Evolutionary conservation across 64 coral and sea anemone genomes (phyloP).

Genomic region (Montipora efflorescens): DNA sequence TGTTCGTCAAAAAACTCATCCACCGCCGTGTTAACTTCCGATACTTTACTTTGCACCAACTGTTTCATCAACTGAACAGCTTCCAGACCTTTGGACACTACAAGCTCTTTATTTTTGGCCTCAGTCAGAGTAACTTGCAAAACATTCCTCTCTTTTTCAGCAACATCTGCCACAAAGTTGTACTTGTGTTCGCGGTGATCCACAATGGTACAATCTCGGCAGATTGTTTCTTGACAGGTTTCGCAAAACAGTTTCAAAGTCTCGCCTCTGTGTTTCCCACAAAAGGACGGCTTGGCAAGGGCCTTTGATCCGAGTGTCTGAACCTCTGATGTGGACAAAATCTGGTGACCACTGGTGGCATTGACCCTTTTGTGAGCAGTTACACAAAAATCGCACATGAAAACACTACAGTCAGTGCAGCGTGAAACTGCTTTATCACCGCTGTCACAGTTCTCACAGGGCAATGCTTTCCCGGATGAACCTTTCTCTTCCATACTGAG

Average conservation of each 20-base stretch:
- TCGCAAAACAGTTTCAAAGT: conserved; percentile 53
- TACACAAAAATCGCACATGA: conserved; percentile 36
- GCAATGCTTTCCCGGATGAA: not conserved
- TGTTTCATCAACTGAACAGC: conserved; percentile 16
- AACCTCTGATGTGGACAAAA: conserved; percentile 47
- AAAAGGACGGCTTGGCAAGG: conserved; percentile 25
- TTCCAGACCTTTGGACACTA: not conserved
- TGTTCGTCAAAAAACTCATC: conserved; percentile 4
- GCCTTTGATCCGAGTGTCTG: conserved; percentile 34
- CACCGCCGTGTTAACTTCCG: not conserved
- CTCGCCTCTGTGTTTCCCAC: conserved; percentile 40
- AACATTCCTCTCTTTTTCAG: conserved; percentile 15
- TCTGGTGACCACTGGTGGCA: conserved; percentile 17
- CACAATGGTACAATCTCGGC: conserved; percentile 71
- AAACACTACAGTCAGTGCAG: not conserved
- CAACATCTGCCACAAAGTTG: conserved; percentile 39
- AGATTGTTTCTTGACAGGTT: conserved; percentile 64
- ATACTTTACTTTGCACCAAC: not conserved
- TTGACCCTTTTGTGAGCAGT: conserved; percentile 32
- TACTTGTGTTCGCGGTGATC: conserved; percentile 66
- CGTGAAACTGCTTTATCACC: conserved; percentile 10
- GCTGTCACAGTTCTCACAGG: conserved; percentile 1
- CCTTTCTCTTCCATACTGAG: not conserved
- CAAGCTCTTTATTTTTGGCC: not conserved
- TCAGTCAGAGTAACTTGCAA: not conserved